These are phyloP conservation scores for Idaea aversata DNA, from an alignment of 2,888 invertebrate genomes.

Conservation along the genomic window DNA sequence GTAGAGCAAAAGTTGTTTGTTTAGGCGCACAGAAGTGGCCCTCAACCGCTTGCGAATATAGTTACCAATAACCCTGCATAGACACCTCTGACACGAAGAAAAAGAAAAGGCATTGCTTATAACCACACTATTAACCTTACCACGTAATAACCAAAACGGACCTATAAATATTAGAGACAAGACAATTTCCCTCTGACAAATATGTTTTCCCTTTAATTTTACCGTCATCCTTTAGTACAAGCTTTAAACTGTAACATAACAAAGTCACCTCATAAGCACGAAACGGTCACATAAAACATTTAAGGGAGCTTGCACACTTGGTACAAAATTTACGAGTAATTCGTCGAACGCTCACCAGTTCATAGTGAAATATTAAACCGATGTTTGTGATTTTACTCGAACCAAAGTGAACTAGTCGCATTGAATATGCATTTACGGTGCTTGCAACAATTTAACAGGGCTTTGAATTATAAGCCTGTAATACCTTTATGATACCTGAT, in stretches of 20 bases:
- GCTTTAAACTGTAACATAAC: conserved; percentile 5
- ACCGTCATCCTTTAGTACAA: background rate
- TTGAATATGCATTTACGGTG: background rate
- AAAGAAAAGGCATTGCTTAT: background rate
- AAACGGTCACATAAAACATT: conserved; percentile 12
- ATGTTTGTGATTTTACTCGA: conserved; percentile 28
- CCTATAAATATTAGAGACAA: conserved; percentile 6
- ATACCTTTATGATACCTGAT: too few species aligned
- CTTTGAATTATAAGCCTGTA: background rate
- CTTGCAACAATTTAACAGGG: background rate
- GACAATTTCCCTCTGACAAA: background rate
- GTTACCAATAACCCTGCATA: too few species aligned
- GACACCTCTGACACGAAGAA: too few species aligned
- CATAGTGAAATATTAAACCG: conserved; percentile 33
- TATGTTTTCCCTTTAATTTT: background rate
- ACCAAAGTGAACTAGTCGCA: conserved; percentile 3
- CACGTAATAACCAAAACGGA: background rate
- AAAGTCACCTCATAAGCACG: conserved; percentile 14
- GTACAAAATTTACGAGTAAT: conserved; percentile 25
- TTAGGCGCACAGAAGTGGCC: too few species aligned
- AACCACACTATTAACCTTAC: background rate
- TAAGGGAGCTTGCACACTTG: conserved; percentile 13
- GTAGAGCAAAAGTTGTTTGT: too few species aligned
- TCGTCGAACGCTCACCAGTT: conserved; percentile 28
- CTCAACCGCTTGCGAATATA: too few species aligned